Conservation (phyloP, 1,140 invertebrate species). For the Drosophila truncata region DNA sequence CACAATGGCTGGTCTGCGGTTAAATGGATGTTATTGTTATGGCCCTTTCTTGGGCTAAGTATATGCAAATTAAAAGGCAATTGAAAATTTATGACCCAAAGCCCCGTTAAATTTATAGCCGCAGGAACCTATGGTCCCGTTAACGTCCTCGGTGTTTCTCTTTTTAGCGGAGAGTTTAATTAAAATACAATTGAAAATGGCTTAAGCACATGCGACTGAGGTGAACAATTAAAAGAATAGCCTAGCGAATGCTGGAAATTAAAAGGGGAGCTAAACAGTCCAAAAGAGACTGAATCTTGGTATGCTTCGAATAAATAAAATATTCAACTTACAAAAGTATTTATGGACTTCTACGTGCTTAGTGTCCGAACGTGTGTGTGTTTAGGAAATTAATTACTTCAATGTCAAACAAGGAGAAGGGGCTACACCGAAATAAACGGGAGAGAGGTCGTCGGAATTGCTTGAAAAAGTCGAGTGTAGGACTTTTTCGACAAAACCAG, state of each 20-base stretch:
- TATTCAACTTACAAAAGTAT: conserved; percentile 70
- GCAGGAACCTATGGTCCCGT: conserved; percentile 23
- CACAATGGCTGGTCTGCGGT: conserved; percentile 26
- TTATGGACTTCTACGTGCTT: conserved; percentile 48
- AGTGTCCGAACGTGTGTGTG: conserved; percentile 36
- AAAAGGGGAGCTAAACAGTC: conserved; percentile 5
- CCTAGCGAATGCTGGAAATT: conserved; percentile 37
- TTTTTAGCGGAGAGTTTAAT: conserved; percentile 25
- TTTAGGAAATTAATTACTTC: conserved; percentile 74
- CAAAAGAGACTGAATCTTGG: conserved; percentile 41
- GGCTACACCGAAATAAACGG: background rate
- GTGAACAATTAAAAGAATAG: conserved; percentile 14
- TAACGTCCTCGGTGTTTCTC: background rate
- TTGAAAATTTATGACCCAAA: conserved; percentile 77
- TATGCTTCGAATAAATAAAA: conserved; percentile 69
- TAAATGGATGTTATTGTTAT: conserved; percentile 45
- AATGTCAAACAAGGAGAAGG: conserved; percentile 13
- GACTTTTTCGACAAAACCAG: background rate
- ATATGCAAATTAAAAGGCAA: conserved; percentile 80
- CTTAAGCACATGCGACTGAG: conserved; percentile 70
- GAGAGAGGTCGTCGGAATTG: conserved; percentile 4
- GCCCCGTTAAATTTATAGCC: conserved; percentile 70
- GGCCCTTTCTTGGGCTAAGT: conserved; percentile 52
- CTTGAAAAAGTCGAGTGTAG: background rate
- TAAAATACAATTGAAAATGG: conserved; percentile 70